Conservation (phyloP, 2,113 vertebrate species). For the Myotis davidii region DNA sequence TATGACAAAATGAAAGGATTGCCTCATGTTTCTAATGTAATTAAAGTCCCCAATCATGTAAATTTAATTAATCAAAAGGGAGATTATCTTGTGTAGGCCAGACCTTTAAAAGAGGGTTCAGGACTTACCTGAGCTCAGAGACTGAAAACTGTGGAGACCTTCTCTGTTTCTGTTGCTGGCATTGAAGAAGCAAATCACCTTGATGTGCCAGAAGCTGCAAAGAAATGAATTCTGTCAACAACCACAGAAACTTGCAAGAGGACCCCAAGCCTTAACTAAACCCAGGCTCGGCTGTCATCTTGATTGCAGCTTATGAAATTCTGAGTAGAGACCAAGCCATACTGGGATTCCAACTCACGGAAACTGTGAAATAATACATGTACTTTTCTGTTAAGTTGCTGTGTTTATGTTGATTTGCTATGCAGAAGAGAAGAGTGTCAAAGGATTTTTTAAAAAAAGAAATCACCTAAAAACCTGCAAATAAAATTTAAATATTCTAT, state of each 20-base stretch:
- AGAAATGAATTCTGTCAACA: background rate
- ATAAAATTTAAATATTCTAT: background rate
- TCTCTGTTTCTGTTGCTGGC: background rate
- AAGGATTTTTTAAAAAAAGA: background rate
- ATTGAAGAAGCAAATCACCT: background rate
- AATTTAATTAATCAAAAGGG: background rate
- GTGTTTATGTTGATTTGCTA: background rate
- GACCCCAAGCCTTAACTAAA: background rate
- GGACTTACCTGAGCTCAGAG: background rate
- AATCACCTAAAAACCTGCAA: slow-evolving; percentile 11
- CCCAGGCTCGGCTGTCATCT: background rate
- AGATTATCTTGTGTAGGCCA: background rate
- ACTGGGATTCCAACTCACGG: background rate
- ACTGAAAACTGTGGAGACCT: background rate
- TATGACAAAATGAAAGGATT: background rate
- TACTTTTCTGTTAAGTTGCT: background rate
- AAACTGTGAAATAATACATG: background rate
- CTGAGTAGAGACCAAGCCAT: background rate
- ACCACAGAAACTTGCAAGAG: background rate
- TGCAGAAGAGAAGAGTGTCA: background rate
- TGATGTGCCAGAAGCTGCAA: background rate
- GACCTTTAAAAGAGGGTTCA: background rate
- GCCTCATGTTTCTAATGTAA: background rate
- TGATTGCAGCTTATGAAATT: background rate
- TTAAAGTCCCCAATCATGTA: background rate